Evolutionary conservation across 2,888 invertebrate species (phyloP).

Genomic region (Dynastes grantii): DNA sequence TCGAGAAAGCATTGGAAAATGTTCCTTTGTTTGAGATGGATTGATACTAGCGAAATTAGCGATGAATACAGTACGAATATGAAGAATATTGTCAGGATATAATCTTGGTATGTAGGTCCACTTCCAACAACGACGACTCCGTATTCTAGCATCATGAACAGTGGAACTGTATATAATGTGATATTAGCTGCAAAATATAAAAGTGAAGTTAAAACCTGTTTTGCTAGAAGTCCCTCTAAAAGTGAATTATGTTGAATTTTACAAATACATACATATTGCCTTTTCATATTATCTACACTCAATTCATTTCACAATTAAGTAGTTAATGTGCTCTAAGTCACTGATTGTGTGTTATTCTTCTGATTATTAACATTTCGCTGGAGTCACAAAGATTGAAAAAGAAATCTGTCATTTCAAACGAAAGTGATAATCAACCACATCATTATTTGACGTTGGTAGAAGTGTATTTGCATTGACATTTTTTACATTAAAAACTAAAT

Average conservation of each 20-base stretch:
- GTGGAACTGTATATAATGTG: conserved; percentile 7
- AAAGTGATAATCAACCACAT: no score
- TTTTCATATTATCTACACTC: no score
- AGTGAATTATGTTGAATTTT: not conserved
- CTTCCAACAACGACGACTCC: conserved; percentile 19
- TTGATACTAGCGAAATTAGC: not conserved
- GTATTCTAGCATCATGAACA: conserved; percentile 20
- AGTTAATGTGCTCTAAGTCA: no score
- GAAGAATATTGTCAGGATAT: conserved; percentile 30
- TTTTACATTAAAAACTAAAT: no score
- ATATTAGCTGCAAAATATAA: conserved; percentile 18
- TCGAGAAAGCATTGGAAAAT: conserved; percentile 26
- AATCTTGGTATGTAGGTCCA: conserved; percentile 33
- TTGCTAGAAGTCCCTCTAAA: not conserved
- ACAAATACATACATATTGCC: not conserved
- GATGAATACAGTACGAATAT: conserved; percentile 24
- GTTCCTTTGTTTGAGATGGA: conserved; percentile 13
- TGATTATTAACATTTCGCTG: no score
- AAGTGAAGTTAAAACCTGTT: not conserved
- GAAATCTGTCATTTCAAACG: no score
- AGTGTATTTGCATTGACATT: no score
- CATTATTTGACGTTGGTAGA: no score
- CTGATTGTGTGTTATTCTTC: no score
- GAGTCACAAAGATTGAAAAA: no score
- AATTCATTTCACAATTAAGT: no score